phyloP scores from a whole-genome alignment of 1,140 invertebrate species.

The Saccostrea cuccullata region DNA sequence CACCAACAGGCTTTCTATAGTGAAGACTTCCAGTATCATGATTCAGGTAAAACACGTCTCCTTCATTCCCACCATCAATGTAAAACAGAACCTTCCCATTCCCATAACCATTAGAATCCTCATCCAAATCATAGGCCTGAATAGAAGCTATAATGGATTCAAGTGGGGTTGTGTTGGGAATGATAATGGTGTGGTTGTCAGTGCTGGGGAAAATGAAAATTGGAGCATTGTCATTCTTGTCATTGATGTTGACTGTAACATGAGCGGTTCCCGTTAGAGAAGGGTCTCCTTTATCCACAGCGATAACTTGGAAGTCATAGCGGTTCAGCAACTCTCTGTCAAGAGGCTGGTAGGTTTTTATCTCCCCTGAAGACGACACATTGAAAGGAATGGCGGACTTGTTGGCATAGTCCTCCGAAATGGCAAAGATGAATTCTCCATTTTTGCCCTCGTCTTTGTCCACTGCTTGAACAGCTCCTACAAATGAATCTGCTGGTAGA shows the following conservation, averaged over 20 bases:
- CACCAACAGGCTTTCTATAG: slow-evolving; percentile 20
- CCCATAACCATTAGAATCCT: slow-evolving; percentile 47
- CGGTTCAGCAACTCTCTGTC: slow-evolving; percentile 83
- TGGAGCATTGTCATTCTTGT: slow-evolving; percentile 96
- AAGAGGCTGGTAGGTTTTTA: slow-evolving; percentile 54
- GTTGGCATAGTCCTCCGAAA: slow-evolving; percentile 61
- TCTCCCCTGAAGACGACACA: slow-evolving; percentile 54
- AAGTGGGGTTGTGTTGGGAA: slow-evolving; percentile 49
- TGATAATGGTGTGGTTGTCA: slow-evolving; percentile 55
- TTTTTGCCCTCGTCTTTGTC: slow-evolving; percentile 70
- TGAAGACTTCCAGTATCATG: slow-evolving; percentile 53
- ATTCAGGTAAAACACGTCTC: slow-evolving; percentile 51
- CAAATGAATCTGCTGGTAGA: slow-evolving; percentile 40
- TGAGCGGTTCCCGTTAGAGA: slow-evolving; percentile 81
- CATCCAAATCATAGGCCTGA: slow-evolving; percentile 55
- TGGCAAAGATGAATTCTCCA: slow-evolving; percentile 82
- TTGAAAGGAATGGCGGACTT: slow-evolving; percentile 53
- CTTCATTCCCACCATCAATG: slow-evolving; percentile 46
- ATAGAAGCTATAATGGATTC: slow-evolving; percentile 57
- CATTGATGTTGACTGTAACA: slow-evolving; percentile 85
- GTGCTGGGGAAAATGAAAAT: slow-evolving; percentile 58
- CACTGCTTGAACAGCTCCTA: slow-evolving; percentile 60
- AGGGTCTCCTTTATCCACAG: slow-evolving; percentile 88
- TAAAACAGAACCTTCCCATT: slow-evolving; percentile 54
- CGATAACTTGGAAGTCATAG: slow-evolving; percentile 75